Base-by-base conservation (phyloP, 2,888 invertebrate genomes). In the Pterostichus niger region DNA sequence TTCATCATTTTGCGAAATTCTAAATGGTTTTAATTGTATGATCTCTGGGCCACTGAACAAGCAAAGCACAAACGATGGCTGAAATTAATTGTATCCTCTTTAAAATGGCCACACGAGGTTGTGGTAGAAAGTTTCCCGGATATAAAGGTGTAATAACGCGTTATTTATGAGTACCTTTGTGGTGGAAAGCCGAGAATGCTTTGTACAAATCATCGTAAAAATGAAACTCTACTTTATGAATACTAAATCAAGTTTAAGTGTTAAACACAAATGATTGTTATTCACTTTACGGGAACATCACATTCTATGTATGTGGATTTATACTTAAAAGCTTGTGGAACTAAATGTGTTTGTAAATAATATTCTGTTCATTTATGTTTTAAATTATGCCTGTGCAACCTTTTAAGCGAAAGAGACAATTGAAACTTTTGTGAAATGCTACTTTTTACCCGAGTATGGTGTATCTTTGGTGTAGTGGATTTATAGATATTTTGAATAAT, bases 201-300 rank as follows among this genome's bases (percentile, higher is more conserved):
- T 64, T 64, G 64, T 64, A 64, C 64, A 64, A 64, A 64, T 64
- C 64, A 33, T 64, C 64, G 33, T 64, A 64, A 64, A 64, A 64
- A 64, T 64, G 64, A 64, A 64, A 64, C n/a, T n/a, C 64, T n/a
- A 6, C 64, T 64, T 64, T 64, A 35, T 64, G 64, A 64, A 40
- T 64, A 64, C 64, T 64, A 64, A 64, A 64, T 64, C 64, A 64
- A n/a, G 33, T 64, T 64, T 64, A 64, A 64, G 31, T 64, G 64
- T 4, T 17, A 24, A 59, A 59, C 64, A 64, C n/a, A 35, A 64
- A 64, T 64, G 10, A 31, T 35, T 13, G 64, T 33, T 31, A 13
- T 33, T n/a, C 33, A 35, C 33, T 64, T 33, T 64, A 5, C 6
- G 13, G 35, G 11, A 31, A 59, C 17, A 59, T 59, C 15, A 24